Percentiles rank a stretch among this genome's conserved stretches.
Conservation (phyloP, 2,888 invertebrate species). For the Andrena camellia region DNA sequence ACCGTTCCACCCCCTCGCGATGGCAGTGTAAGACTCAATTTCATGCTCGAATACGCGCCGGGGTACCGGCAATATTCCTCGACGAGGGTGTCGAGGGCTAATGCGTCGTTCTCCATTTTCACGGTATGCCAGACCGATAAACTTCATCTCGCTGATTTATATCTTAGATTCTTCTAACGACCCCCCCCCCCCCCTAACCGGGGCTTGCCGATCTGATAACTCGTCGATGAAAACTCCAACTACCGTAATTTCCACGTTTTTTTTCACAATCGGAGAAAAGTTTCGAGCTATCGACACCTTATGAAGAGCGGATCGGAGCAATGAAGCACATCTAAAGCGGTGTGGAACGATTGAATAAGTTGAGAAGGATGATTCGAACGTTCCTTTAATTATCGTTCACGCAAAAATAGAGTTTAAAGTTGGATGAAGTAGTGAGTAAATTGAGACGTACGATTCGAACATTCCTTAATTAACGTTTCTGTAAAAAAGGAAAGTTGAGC, state of each 20-base stretch:
- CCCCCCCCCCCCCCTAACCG: slow-evolving; percentile 3
- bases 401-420: no score
- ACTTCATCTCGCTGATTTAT: slow-evolving; percentile 69
- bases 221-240: neutral
- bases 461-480: neutral
- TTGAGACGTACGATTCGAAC: neutral
- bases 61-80: slow-evolving; percentile 60
- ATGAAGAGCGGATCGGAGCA: neutral
- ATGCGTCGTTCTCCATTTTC: slow-evolving; percentile 67
- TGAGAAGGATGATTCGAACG: neutral
- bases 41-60: slow-evolving; percentile 67
- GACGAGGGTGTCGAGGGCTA: slow-evolving; percentile 55
- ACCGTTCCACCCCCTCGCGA: slow-evolving; percentile 26
- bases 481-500: no score
- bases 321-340: neutral
- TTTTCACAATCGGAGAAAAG: slow-evolving; percentile 29
- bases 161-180: slow-evolving; percentile 46
- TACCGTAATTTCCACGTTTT: neutral
- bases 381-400: neutral
- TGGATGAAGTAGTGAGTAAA: no score
- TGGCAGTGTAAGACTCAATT: slow-evolving; percentile 71
- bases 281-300: neutral
- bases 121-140: slow-evolving; percentile 60
- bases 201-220: slow-evolving; percentile 8
- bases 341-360: neutral